Conservation (phyloP, 1,140 invertebrate genomes). For the Procambarus clarkii region DNA sequence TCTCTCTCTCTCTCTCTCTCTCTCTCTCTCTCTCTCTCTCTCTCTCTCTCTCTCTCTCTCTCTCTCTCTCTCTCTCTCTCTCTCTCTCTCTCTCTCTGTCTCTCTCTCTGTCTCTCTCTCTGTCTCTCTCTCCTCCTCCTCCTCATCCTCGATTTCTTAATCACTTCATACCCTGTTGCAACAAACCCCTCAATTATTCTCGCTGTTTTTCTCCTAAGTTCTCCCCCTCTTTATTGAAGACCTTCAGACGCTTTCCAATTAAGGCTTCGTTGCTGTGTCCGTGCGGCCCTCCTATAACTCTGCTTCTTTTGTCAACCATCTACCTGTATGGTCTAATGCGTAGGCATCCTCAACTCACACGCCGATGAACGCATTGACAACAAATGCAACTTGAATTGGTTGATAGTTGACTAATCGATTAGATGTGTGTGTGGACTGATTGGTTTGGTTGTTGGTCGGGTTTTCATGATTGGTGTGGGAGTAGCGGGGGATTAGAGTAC, state of each 20-base stretch:
- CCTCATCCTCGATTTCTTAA: not conserved
- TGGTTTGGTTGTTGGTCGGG: no score
- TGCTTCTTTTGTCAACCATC: not conserved
- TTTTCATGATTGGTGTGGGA: no score
- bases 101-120: not conserved
- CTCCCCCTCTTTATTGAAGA: slow-evolving; percentile 2
- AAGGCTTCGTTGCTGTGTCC: not conserved
- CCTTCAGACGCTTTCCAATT: not conserved
- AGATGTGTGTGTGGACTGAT: no score
- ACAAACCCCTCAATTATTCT: slow-evolving; percentile 7
- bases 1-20: slow-evolving; percentile 21
- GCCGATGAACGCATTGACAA: no score
- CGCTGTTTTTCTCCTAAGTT: not conserved
- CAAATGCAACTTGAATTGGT: no score
- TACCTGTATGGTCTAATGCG: not conserved
- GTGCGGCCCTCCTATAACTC: not conserved
- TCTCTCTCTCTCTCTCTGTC: slow-evolving; percentile 5
- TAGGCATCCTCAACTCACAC: no score
- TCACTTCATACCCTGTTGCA: not conserved
- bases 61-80: slow-evolving; percentile 37
- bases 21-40: slow-evolving; percentile 15
- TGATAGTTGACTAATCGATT: no score
- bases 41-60: slow-evolving; percentile 37
- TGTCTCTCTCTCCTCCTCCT: not conserved
- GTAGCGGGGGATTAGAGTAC: no score